These are phyloP conservation scores for Drosophila truncata DNA, from an alignment of 1,140 invertebrate genomes.

Conservation along the genomic window DNA sequence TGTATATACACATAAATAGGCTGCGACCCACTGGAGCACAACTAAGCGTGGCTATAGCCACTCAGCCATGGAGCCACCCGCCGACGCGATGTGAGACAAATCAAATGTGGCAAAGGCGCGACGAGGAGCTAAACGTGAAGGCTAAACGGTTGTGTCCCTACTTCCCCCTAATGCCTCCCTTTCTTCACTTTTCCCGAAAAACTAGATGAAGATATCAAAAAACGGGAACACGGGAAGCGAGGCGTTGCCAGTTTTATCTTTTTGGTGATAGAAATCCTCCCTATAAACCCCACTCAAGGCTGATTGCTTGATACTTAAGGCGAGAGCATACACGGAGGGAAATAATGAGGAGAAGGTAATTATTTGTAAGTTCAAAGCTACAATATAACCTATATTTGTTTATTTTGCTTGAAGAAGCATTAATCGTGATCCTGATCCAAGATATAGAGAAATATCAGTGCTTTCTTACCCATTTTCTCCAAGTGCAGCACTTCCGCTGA, in stretches of 20 bases:
- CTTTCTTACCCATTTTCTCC: neutral
- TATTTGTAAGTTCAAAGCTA: too few species aligned
- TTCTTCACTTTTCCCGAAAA: too few species aligned
- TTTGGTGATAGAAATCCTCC: neutral
- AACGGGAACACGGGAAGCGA: constrained; percentile 20
- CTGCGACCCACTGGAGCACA: constrained; percentile 32
- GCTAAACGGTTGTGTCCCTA: constrained; percentile 44
- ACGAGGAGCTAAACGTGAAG: constrained; percentile 63
- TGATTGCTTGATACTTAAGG: constrained; percentile 27
- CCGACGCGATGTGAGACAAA: constrained; percentile 44
- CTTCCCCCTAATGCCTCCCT: neutral
- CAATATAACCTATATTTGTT: too few species aligned
- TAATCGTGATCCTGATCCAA: too few species aligned
- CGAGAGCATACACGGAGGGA: neutral
- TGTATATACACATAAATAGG: neutral
- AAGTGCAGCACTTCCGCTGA: constrained; percentile 42
- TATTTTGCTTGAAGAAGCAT: too few species aligned
- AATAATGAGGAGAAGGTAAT: too few species aligned
- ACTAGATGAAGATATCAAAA: constrained; percentile 27
- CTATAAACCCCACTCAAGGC: constrained; percentile 4
- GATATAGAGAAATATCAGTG: neutral
- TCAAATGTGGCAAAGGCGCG: constrained; percentile 61
- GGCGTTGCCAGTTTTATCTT: constrained; percentile 23
- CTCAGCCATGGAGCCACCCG: constrained; percentile 8
- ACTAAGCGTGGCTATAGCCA: constrained; percentile 30